These are phyloP conservation scores for Aeoliscus strigatus DNA, from an alignment of 2,797 vertebrate genomes.

Conservation along the genomic window DNA sequence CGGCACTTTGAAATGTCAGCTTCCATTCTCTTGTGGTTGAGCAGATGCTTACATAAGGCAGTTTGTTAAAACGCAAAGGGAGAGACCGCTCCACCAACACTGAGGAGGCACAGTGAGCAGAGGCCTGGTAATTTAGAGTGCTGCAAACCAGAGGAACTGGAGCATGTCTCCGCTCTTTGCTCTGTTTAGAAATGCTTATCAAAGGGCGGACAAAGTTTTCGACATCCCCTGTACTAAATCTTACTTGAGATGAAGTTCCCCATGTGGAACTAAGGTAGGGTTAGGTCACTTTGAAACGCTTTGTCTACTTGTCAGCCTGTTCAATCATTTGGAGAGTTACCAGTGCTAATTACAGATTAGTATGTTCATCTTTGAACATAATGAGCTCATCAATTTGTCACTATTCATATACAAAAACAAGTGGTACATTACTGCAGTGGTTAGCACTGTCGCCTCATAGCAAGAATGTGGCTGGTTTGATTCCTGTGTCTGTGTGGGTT, in stretches of 20 bases:
- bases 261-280: slow-evolving; percentile 18
- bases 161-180: slow-evolving; percentile 35
- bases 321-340: slow-evolving; percentile 18
- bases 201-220: slow-evolving; percentile 35
- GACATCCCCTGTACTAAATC: slow-evolving; percentile 30
- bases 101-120: slow-evolving; percentile 33
- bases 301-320: slow-evolving; percentile 11
- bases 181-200: slow-evolving; percentile 51
- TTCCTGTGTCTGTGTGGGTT: too few relatives aligned
- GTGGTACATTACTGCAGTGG: too few relatives aligned
- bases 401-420: too few relatives aligned
- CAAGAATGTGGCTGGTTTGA: too few relatives aligned
- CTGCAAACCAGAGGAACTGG: slow-evolving; percentile 48
- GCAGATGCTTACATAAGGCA: slow-evolving; percentile 70
- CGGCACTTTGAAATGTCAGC: slow-evolving; percentile 71
- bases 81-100: slow-evolving; percentile 37
- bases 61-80: slow-evolving; percentile 62
- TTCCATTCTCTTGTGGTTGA: slow-evolving; percentile 66
- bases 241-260: slow-evolving; percentile 24
- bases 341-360: background rate
- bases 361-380: slow-evolving; percentile 24
- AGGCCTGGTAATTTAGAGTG: slow-evolving; percentile 24
- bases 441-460: too few relatives aligned
- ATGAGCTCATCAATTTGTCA: too few relatives aligned
- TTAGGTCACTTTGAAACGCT: slow-evolving; percentile 31